A percentile compares a stretch with the other conserved stretches of the same genome.
These are phyloP conservation scores for Drosophila anomelani DNA, from an alignment of 2,888 invertebrate species.

Conservation along the genomic window DNA sequence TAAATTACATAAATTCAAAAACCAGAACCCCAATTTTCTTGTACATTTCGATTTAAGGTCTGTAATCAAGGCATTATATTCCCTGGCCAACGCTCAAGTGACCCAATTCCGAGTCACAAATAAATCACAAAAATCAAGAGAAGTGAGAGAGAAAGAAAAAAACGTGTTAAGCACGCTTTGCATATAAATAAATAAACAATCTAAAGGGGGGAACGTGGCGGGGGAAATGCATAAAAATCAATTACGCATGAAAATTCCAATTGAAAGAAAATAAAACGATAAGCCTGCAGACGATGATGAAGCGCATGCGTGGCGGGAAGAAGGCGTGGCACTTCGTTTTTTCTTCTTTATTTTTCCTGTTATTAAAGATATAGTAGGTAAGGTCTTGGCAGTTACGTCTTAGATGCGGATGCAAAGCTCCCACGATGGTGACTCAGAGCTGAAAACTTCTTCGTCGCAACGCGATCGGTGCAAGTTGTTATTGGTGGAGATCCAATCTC, in stretches of 20 bases:
- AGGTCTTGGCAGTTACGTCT: constrained; percentile 7
- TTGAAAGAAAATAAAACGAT: constrained; percentile 35
- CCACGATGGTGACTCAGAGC: constrained; percentile 54
- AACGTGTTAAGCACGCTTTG: constrained; percentile 67
- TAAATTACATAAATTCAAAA: constrained; percentile 18
- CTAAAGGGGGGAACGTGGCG: background rate
- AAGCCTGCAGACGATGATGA: constrained; percentile 14
- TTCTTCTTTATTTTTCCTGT: background rate
- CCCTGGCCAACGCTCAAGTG: constrained; percentile 38
- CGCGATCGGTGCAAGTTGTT: constrained; percentile 34
- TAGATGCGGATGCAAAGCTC: constrained; percentile 38
- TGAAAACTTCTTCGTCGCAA: constrained; percentile 48
- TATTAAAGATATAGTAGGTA: background rate
- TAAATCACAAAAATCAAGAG: constrained; percentile 43
- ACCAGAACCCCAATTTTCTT: constrained; percentile 9
- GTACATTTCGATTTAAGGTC: constrained; percentile 14
- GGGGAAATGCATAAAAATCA: constrained; percentile 70
- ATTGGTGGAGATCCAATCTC: constrained; percentile 36
- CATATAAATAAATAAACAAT: constrained; percentile 54
- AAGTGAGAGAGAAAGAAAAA: constrained; percentile 1
- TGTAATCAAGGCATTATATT: constrained; percentile 14
- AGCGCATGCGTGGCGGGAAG: constrained; percentile 45
- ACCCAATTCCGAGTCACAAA: constrained; percentile 56
- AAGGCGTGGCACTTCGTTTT: constrained; percentile 18
- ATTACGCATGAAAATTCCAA: constrained; percentile 76